Evolutionary conservation across 2,113 vertebrate species (phyloP).

Genomic region (Cottus gobio): DNA sequence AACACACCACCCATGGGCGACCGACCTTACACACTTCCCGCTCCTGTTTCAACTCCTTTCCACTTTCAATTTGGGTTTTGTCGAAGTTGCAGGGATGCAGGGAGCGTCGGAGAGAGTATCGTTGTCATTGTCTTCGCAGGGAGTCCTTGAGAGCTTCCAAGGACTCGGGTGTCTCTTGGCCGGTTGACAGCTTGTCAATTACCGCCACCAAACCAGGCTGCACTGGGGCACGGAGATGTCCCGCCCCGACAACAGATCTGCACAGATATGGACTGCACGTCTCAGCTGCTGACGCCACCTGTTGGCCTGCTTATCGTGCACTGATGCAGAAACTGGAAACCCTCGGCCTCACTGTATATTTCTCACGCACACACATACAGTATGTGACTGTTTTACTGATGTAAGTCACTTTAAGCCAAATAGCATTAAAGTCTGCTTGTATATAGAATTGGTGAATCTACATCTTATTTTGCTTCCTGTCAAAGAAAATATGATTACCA

Average conservation of each 20-base stretch:
- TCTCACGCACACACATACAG: not conserved
- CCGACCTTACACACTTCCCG: slow-evolving; percentile 25
- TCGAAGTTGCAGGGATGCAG: slow-evolving; percentile 25
- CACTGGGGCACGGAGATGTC: slow-evolving; percentile 47
- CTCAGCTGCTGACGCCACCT: slow-evolving; percentile 41
- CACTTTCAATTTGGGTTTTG: slow-evolving; percentile 37
- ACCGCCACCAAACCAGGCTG: slow-evolving; percentile 47
- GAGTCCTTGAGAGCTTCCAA: slow-evolving; percentile 73
- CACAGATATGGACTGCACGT: slow-evolving; percentile 42
- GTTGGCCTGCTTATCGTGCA: slow-evolving; percentile 24
- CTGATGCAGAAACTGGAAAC: slow-evolving; percentile 9
- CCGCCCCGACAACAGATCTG: slow-evolving; percentile 37
- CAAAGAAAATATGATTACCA: slow-evolving; percentile 49
- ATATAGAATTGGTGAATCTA: slow-evolving; percentile 22
- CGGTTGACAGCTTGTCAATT: slow-evolving; percentile 76
- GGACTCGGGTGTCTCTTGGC: slow-evolving; percentile 70
- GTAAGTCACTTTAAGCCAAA: slow-evolving; percentile 34
- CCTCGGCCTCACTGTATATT: not conserved
- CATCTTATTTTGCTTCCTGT: slow-evolving; percentile 21
- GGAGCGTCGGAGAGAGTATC: slow-evolving; percentile 36
- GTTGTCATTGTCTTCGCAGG: slow-evolving; percentile 33
- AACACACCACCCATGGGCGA: not conserved
- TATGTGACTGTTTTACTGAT: slow-evolving; percentile 39
- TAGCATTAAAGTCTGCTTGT: slow-evolving; percentile 28
- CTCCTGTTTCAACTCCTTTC: slow-evolving; percentile 16